A percentile compares a stretch with the other conserved stretches of the same genome.
Conservation (phyloP, 2,888 invertebrate species). For the Stenichneumon culpator region DNA sequence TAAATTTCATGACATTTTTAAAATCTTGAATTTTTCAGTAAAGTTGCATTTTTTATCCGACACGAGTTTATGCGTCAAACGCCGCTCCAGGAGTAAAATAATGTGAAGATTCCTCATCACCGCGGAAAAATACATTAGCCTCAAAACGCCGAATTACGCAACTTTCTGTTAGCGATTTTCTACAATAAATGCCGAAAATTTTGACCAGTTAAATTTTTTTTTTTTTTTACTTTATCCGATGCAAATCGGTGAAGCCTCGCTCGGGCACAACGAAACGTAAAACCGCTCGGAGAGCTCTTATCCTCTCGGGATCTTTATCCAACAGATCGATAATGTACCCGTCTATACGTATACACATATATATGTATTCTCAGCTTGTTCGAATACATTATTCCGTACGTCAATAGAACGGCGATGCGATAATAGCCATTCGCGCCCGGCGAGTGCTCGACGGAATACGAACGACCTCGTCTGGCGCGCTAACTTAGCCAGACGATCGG, state of each 20-base stretch:
- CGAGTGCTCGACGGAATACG: slow-evolving; percentile 54
- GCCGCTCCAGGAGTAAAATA: no score
- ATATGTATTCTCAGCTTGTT: background rate
- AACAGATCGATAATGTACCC: background rate
- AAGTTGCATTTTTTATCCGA: no score
- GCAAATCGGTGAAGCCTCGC: background rate
- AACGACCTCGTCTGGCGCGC: slow-evolving; percentile 63
- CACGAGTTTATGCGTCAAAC: no score
- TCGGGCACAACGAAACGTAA: background rate
- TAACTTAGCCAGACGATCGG: slow-evolving; percentile 54
- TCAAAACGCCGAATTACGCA: no score
- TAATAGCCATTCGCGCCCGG: slow-evolving; percentile 49
- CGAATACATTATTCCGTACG: slow-evolving; percentile 34
- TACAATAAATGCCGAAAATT: no score
- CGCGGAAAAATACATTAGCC: no score
- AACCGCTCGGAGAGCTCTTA: background rate
- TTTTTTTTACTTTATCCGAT: background rate
- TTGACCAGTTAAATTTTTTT: background rate
- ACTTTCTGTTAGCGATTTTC: no score
- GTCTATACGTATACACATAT: background rate
- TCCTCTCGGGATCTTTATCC: slow-evolving; percentile 19
- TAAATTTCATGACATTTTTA: no score
- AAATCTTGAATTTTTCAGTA: no score
- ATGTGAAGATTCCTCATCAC: no score
- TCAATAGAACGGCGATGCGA: slow-evolving; percentile 51